Conservation (phyloP, 2,797 vertebrate species). For the Mus spretus region DNA sequence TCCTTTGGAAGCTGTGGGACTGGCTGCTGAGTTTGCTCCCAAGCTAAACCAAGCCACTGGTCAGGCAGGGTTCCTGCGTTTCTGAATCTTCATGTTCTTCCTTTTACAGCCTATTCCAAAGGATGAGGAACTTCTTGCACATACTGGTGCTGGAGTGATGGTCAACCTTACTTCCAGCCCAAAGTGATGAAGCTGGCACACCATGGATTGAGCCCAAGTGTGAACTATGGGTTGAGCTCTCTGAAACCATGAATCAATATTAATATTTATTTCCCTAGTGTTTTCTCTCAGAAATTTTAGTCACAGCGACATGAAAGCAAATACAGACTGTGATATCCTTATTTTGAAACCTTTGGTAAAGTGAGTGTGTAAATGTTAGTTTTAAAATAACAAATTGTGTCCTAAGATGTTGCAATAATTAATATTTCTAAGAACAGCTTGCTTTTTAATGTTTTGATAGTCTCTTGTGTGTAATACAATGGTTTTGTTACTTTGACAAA, state of each 20-base stretch:
- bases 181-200: background rate
- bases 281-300: background rate
- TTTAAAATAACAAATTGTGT: background rate
- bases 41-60: too few relatives aligned
- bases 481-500: background rate
- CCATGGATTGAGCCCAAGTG: background rate
- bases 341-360: background rate
- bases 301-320: background rate
- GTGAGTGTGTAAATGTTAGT: background rate
- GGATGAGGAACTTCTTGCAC: too few relatives aligned
- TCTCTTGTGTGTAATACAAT: background rate
- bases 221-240: background rate
- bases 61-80: too few relatives aligned
- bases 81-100: background rate
- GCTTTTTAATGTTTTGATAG: background rate
- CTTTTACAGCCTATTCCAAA: background rate
- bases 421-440: background rate
- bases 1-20: too few relatives aligned
- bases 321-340: background rate
- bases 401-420: background rate
- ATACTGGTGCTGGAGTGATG: too few relatives aligned
- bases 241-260: background rate
- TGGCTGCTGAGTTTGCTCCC: too few relatives aligned
- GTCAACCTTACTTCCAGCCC: background rate
- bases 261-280: background rate